A percentile compares a stretch with the other conserved stretches of the same genome.
Conservation (phyloP, 2,797 vertebrate species). For the Tauraco hartlaubi region DNA sequence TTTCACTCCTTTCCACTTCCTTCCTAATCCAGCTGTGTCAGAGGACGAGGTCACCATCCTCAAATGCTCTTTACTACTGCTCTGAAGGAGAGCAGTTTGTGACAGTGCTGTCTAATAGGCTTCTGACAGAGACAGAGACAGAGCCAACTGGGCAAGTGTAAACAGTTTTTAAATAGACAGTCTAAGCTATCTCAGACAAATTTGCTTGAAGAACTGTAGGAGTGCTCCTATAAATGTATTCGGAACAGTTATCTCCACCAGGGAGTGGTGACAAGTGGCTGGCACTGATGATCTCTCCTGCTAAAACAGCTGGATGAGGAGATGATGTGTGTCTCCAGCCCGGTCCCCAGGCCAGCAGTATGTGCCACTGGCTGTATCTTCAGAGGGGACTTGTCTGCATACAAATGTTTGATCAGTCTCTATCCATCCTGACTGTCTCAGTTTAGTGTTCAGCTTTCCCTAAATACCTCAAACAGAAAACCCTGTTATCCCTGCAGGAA, state of each 20-base stretch:
- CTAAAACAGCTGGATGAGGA: background rate
- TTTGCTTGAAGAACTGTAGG: background rate
- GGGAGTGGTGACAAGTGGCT: background rate
- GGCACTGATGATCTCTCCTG: background rate
- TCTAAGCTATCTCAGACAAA: background rate
- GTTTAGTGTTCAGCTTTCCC: background rate
- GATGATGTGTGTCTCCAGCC: background rate
- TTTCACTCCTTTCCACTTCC: constrained; percentile 16
- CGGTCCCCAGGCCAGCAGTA: background rate
- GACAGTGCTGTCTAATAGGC: background rate
- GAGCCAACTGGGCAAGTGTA: background rate
- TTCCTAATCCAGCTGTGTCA: constrained; percentile 33
- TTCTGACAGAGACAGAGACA: background rate
- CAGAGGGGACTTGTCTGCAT: background rate
- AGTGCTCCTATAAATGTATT: background rate
- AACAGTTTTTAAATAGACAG: background rate
- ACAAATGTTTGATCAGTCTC: background rate
- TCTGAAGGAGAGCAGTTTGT: background rate
- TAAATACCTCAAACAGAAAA: background rate
- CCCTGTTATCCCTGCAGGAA: background rate
- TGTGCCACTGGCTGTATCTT: background rate
- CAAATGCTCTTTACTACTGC: background rate
- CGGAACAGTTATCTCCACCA: background rate
- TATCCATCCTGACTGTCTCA: background rate
- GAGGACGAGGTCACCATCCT: background rate